Evolutionary conservation across 2,888 invertebrate species (phyloP).

Genomic region (Oasisia sp.): DNA sequence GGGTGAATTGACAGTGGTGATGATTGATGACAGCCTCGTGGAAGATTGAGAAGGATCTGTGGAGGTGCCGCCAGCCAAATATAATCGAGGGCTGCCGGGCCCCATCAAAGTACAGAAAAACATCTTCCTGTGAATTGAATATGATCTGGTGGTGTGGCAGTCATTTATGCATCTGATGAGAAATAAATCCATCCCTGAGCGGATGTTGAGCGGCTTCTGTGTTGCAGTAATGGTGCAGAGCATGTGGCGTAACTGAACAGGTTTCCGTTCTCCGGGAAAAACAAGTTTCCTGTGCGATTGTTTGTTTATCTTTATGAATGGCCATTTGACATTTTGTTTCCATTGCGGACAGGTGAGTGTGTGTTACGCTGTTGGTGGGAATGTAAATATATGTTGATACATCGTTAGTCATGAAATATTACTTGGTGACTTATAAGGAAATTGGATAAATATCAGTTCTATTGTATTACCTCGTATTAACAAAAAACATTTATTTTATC

Average conservation of each 20-base stretch:
- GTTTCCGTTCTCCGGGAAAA: background rate
- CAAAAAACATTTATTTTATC: no score
- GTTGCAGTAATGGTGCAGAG: background rate
- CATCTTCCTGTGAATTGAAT: background rate
- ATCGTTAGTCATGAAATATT: no score
- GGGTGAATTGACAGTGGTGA: background rate
- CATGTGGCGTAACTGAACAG: background rate
- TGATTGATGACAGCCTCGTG: background rate
- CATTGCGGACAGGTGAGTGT: background rate
- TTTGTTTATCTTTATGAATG: background rate
- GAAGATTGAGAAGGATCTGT: background rate
- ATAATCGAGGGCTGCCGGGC: background rate
- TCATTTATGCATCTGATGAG: background rate
- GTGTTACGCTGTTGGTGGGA: background rate
- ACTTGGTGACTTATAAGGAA: no score
- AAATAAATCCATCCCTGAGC: background rate
- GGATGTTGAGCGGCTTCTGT: background rate
- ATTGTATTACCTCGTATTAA: no score
- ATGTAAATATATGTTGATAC: no score
- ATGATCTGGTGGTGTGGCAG: background rate
- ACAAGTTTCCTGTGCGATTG: background rate
- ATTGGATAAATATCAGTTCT: no score
- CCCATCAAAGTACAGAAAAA: background rate
- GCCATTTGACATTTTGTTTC: background rate
- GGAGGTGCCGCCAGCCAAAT: background rate